Conservation (phyloP, 2,797 vertebrate genomes). For the Babyrousa celebensis region DNA sequence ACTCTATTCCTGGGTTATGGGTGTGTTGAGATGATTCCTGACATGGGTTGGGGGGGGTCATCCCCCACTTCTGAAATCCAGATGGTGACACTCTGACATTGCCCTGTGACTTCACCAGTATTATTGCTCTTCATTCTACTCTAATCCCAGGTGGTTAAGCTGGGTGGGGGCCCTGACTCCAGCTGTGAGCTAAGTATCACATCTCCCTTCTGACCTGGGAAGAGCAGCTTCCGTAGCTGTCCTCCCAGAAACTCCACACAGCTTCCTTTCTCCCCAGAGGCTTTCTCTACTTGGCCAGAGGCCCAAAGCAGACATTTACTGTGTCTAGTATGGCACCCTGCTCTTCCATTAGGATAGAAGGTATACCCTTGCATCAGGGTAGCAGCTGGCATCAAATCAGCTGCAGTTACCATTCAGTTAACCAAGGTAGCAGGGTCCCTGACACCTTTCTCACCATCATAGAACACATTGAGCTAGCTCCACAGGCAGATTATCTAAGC, state of each 20-base stretch:
- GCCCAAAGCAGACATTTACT: background rate
- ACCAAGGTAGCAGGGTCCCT: background rate
- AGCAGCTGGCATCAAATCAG: background rate
- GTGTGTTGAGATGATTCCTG: background rate
- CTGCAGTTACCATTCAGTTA: background rate
- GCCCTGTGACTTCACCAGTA: background rate
- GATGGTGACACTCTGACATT: background rate
- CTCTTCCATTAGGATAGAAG: background rate
- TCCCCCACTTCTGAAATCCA: conserved; percentile 34
- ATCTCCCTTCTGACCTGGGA: conserved; percentile 52
- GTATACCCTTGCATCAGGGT: background rate
- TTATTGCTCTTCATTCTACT: background rate
- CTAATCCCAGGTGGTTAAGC: conserved; percentile 24
- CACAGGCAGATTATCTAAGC: background rate
- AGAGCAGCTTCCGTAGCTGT: conserved; percentile 22
- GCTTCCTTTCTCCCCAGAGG: conserved; percentile 22
- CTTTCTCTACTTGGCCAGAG: conserved; percentile 25
- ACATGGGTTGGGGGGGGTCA: no score
- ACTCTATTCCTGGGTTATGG: background rate
- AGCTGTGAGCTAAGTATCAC: background rate
- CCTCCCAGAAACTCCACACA: background rate
- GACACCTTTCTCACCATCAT: background rate
- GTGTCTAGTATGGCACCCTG: background rate
- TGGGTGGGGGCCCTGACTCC: background rate
- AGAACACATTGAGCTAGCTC: background rate